A percentile compares a stretch with the other conserved stretches of the same genome.
Conservation (phyloP, 2,113 vertebrate genomes). For the Limanda limanda region DNA sequence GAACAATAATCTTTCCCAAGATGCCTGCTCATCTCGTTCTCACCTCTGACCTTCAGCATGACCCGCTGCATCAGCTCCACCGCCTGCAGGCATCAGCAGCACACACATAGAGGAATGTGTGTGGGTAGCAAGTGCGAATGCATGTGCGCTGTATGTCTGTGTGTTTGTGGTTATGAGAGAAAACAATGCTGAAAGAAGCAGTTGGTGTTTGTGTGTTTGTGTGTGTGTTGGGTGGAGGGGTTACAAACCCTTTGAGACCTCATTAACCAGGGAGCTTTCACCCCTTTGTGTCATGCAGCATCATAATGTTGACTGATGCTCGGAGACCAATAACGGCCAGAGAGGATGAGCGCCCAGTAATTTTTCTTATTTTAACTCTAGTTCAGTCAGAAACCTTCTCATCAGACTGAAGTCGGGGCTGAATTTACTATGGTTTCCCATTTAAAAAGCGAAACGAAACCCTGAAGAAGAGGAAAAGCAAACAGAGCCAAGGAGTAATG, state of each 20-base stretch:
- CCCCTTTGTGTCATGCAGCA: conserved; percentile 60
- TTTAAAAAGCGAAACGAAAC: conserved; percentile 2
- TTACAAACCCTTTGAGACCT: conserved; percentile 82
- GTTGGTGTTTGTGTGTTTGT: not conserved
- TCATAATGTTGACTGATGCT: conserved; percentile 45
- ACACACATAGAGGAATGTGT: conserved; percentile 35
- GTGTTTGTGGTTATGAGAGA: conserved; percentile 12
- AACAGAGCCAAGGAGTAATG: not conserved
- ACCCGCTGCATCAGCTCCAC: conserved; percentile 40
- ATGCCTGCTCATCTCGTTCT: conserved; percentile 27
- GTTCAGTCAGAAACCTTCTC: conserved; percentile 18
- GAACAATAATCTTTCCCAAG: conserved; percentile 28
- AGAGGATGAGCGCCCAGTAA: not conserved
- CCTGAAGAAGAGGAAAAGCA: not conserved
- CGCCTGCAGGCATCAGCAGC: conserved; percentile 38
- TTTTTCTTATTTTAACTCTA: conserved; percentile 13
- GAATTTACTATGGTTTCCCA: not conserved
- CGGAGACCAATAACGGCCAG: not conserved
- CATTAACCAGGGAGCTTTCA: conserved; percentile 81
- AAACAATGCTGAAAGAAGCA: conserved; percentile 25
- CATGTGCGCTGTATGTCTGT: conserved; percentile 3
- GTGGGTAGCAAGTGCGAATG: conserved; percentile 39
- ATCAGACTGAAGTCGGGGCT: not conserved
- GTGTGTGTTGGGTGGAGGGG: not conserved
- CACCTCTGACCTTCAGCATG: conserved; percentile 54